Evolutionary conservation across 2,113 vertebrate genomes (phyloP).

Genomic region (Bubo blakistoni): DNA sequence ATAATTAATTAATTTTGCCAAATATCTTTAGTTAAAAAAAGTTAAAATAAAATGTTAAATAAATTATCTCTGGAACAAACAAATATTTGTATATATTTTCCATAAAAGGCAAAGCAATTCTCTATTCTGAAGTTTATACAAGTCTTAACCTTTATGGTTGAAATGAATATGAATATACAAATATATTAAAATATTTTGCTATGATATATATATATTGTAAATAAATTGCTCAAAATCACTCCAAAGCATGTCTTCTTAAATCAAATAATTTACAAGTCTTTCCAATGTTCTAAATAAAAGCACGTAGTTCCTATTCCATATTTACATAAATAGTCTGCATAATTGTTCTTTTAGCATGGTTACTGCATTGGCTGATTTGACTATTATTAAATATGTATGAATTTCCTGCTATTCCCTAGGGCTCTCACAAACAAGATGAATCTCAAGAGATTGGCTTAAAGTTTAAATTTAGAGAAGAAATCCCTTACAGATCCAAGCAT

Average conservation of each 20-base stretch:
- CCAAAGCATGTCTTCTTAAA: constrained; percentile 9
- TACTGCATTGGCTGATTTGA: constrained; percentile 59
- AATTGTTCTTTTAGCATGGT: constrained; percentile 59
- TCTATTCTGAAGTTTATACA: background rate
- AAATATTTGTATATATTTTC: background rate
- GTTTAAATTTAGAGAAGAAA: constrained; percentile 59
- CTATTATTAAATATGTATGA: constrained; percentile 67
- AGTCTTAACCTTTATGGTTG: background rate
- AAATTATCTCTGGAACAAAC: background rate
- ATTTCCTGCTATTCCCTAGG: constrained; percentile 49
- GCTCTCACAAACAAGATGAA: constrained; percentile 50
- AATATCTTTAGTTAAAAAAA: background rate
- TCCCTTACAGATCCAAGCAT: background rate
- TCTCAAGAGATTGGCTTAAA: constrained; percentile 60
- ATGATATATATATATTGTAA: background rate
- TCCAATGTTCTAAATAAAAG: constrained; percentile 31
- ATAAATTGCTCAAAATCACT: constrained; percentile 29
- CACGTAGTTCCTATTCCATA: constrained; percentile 1
- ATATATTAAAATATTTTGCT: background rate
- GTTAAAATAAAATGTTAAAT: background rate
- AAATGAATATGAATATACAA: constrained; percentile 16
- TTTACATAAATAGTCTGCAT: constrained; percentile 50
- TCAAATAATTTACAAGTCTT: constrained; percentile 47
- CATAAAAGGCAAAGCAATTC: background rate
- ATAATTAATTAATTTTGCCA: background rate